These are phyloP conservation scores for Aleiodes sp. DNA, from an alignment of 1,140 invertebrate species.

Conservation along the genomic window DNA sequence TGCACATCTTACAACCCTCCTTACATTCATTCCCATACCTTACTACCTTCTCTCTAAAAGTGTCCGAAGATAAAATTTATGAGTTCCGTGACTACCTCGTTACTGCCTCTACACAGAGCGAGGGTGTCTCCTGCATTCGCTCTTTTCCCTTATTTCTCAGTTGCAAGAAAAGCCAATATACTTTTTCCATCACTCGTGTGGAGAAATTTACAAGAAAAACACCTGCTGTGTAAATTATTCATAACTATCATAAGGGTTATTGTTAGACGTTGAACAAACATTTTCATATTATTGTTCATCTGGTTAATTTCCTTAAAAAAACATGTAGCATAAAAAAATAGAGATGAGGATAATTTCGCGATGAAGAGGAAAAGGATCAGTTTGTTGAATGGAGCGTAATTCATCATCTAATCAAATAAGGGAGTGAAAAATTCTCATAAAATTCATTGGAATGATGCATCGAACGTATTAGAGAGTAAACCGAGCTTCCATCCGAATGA, in stretches of 20 bases:
- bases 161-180: slow-evolving; percentile 18
- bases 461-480: neutral
- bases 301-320: too few relatives aligned
- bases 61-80: slow-evolving; percentile 22
- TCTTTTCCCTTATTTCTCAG: neutral
- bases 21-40: neutral
- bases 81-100: slow-evolving; percentile 21
- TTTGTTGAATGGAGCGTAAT: neutral
- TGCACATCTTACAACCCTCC: too few relatives aligned
- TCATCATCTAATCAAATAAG: neutral
- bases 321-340: too few relatives aligned
- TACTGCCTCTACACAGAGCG: neutral
- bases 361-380: neutral
- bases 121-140: neutral
- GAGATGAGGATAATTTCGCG: too few relatives aligned
- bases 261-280: neutral
- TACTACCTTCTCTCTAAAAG: slow-evolving; percentile 14
- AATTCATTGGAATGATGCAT: neutral
- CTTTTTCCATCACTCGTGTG: neutral
- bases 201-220: neutral
- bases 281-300: neutral
- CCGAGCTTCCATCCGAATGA: neutral
- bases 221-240: neutral
- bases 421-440: too few relatives aligned
- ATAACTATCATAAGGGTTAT: neutral